These are phyloP conservation scores for Beris morrisii DNA, from an alignment of 2,888 invertebrate species.

Conservation along the genomic window DNA sequence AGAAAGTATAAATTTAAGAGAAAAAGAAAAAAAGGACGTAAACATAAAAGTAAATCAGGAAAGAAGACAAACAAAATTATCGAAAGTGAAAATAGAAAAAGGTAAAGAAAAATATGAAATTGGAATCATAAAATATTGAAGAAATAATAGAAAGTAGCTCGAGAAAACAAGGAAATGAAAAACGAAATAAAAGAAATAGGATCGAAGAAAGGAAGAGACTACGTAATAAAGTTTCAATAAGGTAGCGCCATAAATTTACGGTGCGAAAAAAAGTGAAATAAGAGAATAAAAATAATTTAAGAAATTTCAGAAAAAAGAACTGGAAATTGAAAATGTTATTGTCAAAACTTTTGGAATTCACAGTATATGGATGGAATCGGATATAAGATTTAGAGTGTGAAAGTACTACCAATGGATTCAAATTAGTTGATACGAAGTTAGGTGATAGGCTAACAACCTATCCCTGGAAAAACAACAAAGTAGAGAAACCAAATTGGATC, in stretches of 20 bases:
- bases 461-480: no score
- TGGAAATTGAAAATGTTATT: not conserved
- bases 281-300: not conserved
- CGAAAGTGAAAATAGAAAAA: not conserved
- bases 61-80: not conserved
- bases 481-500: no score
- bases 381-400: no score
- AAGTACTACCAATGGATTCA: no score
- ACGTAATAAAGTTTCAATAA: constrained; percentile 25
- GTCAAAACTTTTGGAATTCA: no score
- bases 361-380: no score
- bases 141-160: not conserved
- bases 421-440: no score
- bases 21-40: not conserved
- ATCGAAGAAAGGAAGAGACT: constrained; percentile 25
- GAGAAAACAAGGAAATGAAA: constrained; percentile 14
- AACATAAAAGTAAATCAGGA: not conserved
- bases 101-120: not conserved
- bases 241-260: no score
- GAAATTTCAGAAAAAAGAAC: constrained; percentile 23
- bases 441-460: no score
- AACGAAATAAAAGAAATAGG: constrained; percentile 21
- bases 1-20: constrained; percentile 17
- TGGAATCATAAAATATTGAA: constrained; percentile 10
- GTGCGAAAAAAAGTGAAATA: no score